Base-by-base conservation (phyloP, 2,797 vertebrate species). In the Anomalospiza imberbis region DNA sequence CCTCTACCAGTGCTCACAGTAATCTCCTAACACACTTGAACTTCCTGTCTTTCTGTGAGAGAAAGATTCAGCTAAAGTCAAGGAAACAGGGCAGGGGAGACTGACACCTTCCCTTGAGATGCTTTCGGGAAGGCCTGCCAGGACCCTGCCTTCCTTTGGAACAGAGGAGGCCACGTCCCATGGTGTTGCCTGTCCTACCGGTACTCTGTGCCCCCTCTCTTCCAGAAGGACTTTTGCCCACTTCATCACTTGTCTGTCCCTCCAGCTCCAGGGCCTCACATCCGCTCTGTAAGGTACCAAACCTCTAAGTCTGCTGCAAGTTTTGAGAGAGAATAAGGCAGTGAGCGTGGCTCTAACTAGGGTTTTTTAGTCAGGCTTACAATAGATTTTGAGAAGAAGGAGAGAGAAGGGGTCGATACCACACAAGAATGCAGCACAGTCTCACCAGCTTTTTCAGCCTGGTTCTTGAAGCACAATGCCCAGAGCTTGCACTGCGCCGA, bases 401-500 rank as follows among this genome's bases (percentile, higher is more conserved):
- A 44, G n/a, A 48, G 8, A 57, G n/a, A 44, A 44, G 10, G 13
- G 10, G 9, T 55, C n/a, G 22, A 14, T 22, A 22, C 12, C 21
- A 40, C 18, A 32, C 14, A n/a, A n/a, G 5, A 21, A 40, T 40
- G 22, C 34, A n/a, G 12, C 44, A 67, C 11, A 57, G 15, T 28
- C 48, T 34, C 24, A 15, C 12, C 29, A 57, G 9, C 29, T n/a
- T n/a, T 58, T 40, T 58, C 18, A 40, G 18, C 29, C 17, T 18
- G 34, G 14, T 7, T 67, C 53, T 48, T 57, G 24, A 38, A 9
- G 24, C 34, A 31, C 22, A 57, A 7, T 40, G 38, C 7, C 29
- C 18, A 18, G 44, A 1, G 1, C 34, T 40, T 32, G 44, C 42
- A 21, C 44, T n/a, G 24, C 5, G 3, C 18, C 0, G 1, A 57